These are phyloP conservation scores for Griposia aprilina DNA, from an alignment of 2,888 invertebrate species.

Conservation along the genomic window DNA sequence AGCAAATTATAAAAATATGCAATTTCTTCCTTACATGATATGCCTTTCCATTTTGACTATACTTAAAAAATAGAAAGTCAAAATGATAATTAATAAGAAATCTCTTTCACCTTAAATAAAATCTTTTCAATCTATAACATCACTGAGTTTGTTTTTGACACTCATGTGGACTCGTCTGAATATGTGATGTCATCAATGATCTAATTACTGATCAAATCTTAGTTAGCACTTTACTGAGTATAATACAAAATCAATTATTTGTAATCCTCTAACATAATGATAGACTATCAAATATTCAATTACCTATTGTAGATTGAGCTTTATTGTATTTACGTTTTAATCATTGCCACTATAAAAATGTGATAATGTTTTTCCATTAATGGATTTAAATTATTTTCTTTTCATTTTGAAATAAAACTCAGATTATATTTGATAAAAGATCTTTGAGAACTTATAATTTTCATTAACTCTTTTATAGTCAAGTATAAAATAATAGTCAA, in stretches of 20 bases:
- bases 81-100: background rate
- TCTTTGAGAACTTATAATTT: background rate
- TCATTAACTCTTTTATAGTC: background rate
- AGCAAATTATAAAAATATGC: background rate
- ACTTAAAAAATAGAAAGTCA: background rate
- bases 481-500: background rate
- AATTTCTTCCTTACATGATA: background rate
- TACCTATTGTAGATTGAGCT: constrained; percentile 30
- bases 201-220: constrained; percentile 24
- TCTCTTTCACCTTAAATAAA: background rate
- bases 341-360: constrained; percentile 52
- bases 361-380: constrained; percentile 47
- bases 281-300: constrained; percentile 30
- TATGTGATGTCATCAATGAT: constrained; percentile 41
- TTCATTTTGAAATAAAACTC: background rate
- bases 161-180: constrained; percentile 5
- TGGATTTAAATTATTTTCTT: constrained; percentile 6
- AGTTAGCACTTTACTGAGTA: constrained; percentile 8
- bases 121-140: constrained; percentile 18
- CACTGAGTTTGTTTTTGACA: constrained; percentile 23
- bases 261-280: background rate
- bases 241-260: constrained; percentile 9
- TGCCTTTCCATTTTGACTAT: background rate
- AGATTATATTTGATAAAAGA: background rate
- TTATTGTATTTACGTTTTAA: constrained; percentile 55